Conservation (phyloP, 2,113 vertebrate species). For the Pomatostomus ruficeps region DNA sequence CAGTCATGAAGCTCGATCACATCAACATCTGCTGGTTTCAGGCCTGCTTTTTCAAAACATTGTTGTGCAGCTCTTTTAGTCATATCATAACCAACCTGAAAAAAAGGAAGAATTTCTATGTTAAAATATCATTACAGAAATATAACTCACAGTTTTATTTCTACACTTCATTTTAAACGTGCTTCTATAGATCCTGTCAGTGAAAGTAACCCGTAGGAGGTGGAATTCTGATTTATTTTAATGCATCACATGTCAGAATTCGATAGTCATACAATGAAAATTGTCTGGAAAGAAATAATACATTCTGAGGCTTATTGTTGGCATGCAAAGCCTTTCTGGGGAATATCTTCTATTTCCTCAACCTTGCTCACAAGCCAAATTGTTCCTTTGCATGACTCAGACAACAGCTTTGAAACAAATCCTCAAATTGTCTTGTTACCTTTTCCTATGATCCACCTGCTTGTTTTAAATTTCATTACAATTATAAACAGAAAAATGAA, state of each 20-base stretch:
- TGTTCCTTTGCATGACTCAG: neutral
- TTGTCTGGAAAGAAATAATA: neutral
- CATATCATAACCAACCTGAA: slow-evolving; percentile 92
- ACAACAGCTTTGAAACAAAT: neutral
- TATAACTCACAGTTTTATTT: neutral
- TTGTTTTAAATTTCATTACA: neutral
- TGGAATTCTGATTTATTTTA: neutral
- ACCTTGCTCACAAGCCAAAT: neutral
- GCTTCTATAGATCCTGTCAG: neutral
- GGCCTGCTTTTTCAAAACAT: slow-evolving; percentile 79
- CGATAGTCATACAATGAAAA: neutral
- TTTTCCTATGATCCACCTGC: neutral
- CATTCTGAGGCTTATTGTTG: neutral
- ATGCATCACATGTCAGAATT: neutral
- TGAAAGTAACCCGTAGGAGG: neutral
- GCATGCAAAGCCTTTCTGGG: neutral
- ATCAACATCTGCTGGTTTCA: slow-evolving; percentile 81
- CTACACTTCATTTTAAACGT: neutral
- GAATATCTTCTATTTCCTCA: neutral
- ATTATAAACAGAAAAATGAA: neutral
- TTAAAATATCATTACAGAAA: neutral
- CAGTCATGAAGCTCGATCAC: slow-evolving; percentile 98
- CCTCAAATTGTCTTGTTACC: neutral
- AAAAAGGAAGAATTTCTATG: neutral
- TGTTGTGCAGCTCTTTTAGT: slow-evolving; percentile 79